Evolutionary conservation across 1,140 invertebrate genomes (phyloP), one percentile per base, ranked within the genome.

Genomic region (Thalassaphorura encarpata): DNA sequence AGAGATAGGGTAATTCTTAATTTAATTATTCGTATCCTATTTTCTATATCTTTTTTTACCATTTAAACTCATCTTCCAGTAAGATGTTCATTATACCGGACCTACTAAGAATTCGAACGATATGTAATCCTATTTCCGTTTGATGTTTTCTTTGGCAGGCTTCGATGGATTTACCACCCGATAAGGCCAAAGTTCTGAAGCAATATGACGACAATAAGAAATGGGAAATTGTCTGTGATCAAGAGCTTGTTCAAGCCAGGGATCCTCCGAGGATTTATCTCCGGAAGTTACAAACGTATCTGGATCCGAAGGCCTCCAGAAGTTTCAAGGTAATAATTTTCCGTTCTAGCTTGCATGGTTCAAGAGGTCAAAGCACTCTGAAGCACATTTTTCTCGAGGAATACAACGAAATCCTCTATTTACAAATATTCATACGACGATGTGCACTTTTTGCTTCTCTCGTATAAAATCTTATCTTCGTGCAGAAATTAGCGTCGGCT

Each of bases 161-260:
- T 43, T 92, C 89, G 24, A 99, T 99, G 95, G 96, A 99, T 75
- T 77, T 99, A 61, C 96, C 96, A 15, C 92, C 95, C 18, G 96
- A 99, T 73, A 99, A 99, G 75, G 91, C 93, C 56, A 97, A 97
- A 75, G 78, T 97, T 8, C 76, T 99, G 43, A 90, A 91, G 67
- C 88, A 91, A 69, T 98, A 98, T 70, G 91, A 97, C 74, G 85
- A 91, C 69, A 89, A 96, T 69, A 97, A 96, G 71, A 99, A 99
- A 76, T 99, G 95, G 94, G 95, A 99, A 71, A 87, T 99, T 70
- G 95, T 99, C 73, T 96, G 93, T 76, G 96, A 99, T 82, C 94
- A 99, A 87, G 93, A 97, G 80, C 84, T 87, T 77, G 92, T 98
- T 52, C 89, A 91, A 69, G 94, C 91, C 11, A 96, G 96, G 74